Conservation (phyloP, 2,797 vertebrate species). For the Cephalopachus bancanus region DNA sequence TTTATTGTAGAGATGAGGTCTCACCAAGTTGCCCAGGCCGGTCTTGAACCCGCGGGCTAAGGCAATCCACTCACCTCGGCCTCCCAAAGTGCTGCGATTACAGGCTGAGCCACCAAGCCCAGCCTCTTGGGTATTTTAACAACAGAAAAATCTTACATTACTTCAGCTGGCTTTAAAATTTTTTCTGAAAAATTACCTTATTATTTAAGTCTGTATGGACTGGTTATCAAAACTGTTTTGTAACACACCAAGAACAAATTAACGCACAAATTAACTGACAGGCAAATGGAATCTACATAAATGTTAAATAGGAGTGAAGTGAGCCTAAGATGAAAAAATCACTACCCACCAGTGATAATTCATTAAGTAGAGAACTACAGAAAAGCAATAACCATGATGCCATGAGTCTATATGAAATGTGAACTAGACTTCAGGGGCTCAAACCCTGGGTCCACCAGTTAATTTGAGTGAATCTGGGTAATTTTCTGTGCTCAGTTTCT, state of each 20-base stretch:
- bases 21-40: too few relatives aligned
- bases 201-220: slow-evolving; percentile 24
- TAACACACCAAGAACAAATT: not conserved
- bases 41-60: too few relatives aligned
- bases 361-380: not conserved
- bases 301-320: not conserved
- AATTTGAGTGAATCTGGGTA: not conserved
- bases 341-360: slow-evolving; percentile 30
- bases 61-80: too few relatives aligned
- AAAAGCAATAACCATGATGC: slow-evolving; percentile 3
- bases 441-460: slow-evolving; percentile 7
- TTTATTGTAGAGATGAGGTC: too few relatives aligned
- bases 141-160: slow-evolving; percentile 36
- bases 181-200: slow-evolving; percentile 54
- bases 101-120: too few relatives aligned
- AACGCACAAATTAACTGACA: not conserved
- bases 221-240: slow-evolving; percentile 53
- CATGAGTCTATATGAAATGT: not conserved
- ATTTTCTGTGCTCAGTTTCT: slow-evolving; percentile 34
- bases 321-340: slow-evolving; percentile 6
- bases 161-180: slow-evolving; percentile 51
- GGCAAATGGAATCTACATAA: slow-evolving; percentile 1
- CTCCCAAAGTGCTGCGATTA: too few relatives aligned
- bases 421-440: not conserved
- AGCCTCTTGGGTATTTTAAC: not conserved